Evolutionary conservation across 2,797 vertebrate species (phyloP), one percentile per base, ranked within the genome.

Genomic region (Anas bernieri): DNA sequence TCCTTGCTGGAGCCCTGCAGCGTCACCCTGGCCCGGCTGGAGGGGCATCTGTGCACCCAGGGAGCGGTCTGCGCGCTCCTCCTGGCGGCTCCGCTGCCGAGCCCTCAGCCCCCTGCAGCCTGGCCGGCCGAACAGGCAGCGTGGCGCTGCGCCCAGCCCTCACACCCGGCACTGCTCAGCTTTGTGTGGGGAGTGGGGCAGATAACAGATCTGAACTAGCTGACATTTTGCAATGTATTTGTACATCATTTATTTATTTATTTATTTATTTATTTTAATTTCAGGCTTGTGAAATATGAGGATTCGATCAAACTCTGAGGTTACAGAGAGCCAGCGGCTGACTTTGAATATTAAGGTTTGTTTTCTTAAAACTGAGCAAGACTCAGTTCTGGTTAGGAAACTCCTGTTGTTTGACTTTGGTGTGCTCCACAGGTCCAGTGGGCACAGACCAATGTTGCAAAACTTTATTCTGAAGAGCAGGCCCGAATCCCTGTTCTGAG

Each of bases 31-130:
- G 50, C 67, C 74, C 37, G 48, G 48, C 80, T 17, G 63, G 25
- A 64, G 50, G 76, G 59, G 23, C 54, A 45, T 7, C 50, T 64
- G 45, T 17, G 41, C 56, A 17, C 45, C 43, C 61, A 6, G 2
- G 41, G 33, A 69, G 77, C 28, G 23, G 87, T 61, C 83, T 61
- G 92, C 35, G 89, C 28, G 55, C 93, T 87, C 96, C 96, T 82
- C 87, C 95, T 95, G 59, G 73, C 3, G 90, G 93, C 70, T 17
- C 50, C 6, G 79, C 80, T 41, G 72, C 63, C 11, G 25, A 25
- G 59, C 56, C 73, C 46, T 58, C 3, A 13, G 78, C 64, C 67
- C 20, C 50, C 50, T 8, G 68, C 79, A 22, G 68, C 18, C n/a
- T 2, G n/a, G 12, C 23, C 9, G 22, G 2, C 54, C 64, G 10